Evolutionary conservation across 2,113 vertebrate species (phyloP), one percentile per base, ranked within the genome.

Genomic region (Strigops habroptila): DNA sequence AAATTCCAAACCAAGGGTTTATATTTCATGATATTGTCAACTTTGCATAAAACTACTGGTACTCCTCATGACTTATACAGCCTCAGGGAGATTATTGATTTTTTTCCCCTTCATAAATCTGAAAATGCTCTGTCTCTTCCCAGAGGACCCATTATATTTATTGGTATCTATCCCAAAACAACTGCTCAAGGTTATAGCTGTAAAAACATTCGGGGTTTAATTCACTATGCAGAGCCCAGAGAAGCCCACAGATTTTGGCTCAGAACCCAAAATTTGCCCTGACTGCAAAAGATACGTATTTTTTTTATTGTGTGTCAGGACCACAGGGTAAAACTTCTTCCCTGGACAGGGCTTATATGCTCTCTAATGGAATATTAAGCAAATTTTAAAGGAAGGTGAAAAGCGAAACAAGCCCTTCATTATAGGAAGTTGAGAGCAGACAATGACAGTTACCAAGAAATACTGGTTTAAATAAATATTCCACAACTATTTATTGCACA

Each of bases 111-210:
- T 97, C 97, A 98, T 98, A 99, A 98, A 99, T 98, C 97, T 98
- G 97, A 98, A 98, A 97, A 97, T 88, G 83, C 77, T 97, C 96
- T 97, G 87, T 96, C 95, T 90, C 96, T 96, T 98, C 98, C 98
- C 97, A 95, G 63, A 88, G 97, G 98, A 97, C 96, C 96, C 95
- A 98, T 98, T 98, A 97, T 98, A 96, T 98, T 98, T 98, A 98
- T 98, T 98, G 97, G 97, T 99, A 97, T 98, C 97, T 97, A 97
- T 98, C 97, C 97, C 98, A 97, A 98, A 98, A 98, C 96, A 98
- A 98, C 94, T 97, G 97, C 96, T 98, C 97, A 98, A 98, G 98
- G 97, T 98, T 98, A 98, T 92, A 97, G 97, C 97, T 96, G 97
- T 98, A 97, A 98, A 98, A 98, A 97, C 64, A 97, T 94, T 92